Evolutionary conservation across 2,888 invertebrate species (phyloP).

Genomic region (Coremacera marginata): DNA sequence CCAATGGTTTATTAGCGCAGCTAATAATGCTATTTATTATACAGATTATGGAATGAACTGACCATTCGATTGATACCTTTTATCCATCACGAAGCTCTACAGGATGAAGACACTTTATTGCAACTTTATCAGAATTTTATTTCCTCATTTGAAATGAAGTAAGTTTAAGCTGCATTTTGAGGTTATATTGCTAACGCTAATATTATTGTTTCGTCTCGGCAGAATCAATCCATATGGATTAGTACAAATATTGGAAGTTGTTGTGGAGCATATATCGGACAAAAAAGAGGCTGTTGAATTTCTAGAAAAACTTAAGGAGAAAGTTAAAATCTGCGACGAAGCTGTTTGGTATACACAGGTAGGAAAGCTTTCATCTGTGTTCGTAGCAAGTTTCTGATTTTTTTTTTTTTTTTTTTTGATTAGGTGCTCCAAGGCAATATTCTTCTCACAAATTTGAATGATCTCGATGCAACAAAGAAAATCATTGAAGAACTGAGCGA

Average conservation of each 20-base stretch:
- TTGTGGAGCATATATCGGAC: conserved; percentile 82
- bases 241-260: conserved; percentile 86
- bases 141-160: conserved; percentile 95
- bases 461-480: conserved; percentile 83
- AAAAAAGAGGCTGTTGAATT: conserved; percentile 89
- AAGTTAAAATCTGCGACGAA: conserved; percentile 87
- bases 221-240: conserved; percentile 94
- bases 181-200: conserved; percentile 39
- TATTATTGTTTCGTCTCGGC: conserved; percentile 46
- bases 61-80: conserved; percentile 86
- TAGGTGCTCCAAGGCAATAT: conserved; percentile 87
- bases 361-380: background rate
- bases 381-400: background rate
- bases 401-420: conserved; percentile 45
- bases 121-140: conserved; percentile 93
- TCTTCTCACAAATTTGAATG: conserved; percentile 81
- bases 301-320: conserved; percentile 87
- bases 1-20: background rate
- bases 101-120: conserved; percentile 82
- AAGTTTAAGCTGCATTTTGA: conserved; percentile 65
- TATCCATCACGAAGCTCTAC: conserved; percentile 82
- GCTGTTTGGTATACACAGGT: conserved; percentile 77
- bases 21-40: conserved; percentile 55
- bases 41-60: conserved; percentile 95
- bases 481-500: conserved; percentile 89